Conservation (phyloP, 2,888 invertebrate species). For the Ochropacha duplaris region DNA sequence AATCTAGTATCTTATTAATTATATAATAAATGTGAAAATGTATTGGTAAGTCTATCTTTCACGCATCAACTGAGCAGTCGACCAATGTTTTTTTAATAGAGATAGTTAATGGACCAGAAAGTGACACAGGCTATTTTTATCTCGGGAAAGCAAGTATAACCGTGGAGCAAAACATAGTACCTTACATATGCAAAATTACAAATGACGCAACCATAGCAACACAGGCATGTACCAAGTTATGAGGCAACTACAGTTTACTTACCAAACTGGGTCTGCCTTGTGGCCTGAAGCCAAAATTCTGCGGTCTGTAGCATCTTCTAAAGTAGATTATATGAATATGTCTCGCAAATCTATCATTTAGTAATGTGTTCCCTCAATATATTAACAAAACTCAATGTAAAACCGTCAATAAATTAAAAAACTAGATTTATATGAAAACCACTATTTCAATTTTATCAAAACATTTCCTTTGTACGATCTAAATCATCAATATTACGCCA, state of each 20-base stretch:
- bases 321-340: neutral
- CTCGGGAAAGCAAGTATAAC: too few relatives aligned
- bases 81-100: too few relatives aligned
- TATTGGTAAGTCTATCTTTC: too few relatives aligned
- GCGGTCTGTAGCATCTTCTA: neutral
- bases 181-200: neutral
- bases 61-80: too few relatives aligned
- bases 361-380: neutral
- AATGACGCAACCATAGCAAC: neutral
- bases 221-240: neutral
- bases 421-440: neutral
- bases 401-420: neutral
- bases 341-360: neutral
- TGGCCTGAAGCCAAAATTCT: neutral
- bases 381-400: neutral
- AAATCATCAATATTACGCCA: constrained; percentile 5
- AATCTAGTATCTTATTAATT: too few relatives aligned
- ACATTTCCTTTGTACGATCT: constrained; percentile 3
- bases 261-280: neutral
- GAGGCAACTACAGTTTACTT: neutral
- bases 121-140: too few relatives aligned
- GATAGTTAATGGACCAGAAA: too few relatives aligned
- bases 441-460: neutral
- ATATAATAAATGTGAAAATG: too few relatives aligned
- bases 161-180: too few relatives aligned